Base-by-base conservation (phyloP, 2,888 invertebrate species). In the Drosophila infuscata region DNA sequence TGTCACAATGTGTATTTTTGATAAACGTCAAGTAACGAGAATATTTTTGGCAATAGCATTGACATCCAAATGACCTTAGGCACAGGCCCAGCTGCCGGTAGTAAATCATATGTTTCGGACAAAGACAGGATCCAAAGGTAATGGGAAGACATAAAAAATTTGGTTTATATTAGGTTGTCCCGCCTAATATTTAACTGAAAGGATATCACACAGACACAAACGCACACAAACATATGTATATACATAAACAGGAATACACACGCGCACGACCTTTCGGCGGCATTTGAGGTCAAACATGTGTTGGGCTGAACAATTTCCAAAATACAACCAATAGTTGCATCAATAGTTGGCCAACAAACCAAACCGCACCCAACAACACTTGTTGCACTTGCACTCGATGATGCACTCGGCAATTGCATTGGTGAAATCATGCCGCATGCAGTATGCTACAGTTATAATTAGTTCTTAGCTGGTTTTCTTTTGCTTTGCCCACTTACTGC, bases 401-500 rank as follows among this genome's bases (percentile, higher is more conserved):
- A 70, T 89, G 88, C 87, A 89, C 38, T 56, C 29, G 60, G 25
- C 58, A 38, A 48, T 30, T 89, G 84, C 84, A 75, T 30, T 79
- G 62, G 35, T 61, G 81, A 52, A 76, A 79, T 64, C 51, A 20
- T 17, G 0, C 5, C 48, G 15, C 36, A 36, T 36, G 53, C 56
- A 64, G 68, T 64, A 67, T 20, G 32, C 29, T 0, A 48, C 36
- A 41, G 20, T 17, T 32, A 20, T 17, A 41, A 30, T 38, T 43
- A 36, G 25, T 33, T 43, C 12, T 12, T 20, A 38, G 5, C 8
- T 38, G 2, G 12, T 33, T 36, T 29, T 56, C 4, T 30, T 29
- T 7, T 7, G 3, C 9, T 30, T 38, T 43, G 5, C 6, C 32
- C 75, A 94, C 95, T 95, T 93, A 95, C 95, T 94, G 92, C 94